Evolutionary conservation across 2,113 vertebrate genomes (phyloP).

Genomic region (Sphaerodactylus townsendi): DNA sequence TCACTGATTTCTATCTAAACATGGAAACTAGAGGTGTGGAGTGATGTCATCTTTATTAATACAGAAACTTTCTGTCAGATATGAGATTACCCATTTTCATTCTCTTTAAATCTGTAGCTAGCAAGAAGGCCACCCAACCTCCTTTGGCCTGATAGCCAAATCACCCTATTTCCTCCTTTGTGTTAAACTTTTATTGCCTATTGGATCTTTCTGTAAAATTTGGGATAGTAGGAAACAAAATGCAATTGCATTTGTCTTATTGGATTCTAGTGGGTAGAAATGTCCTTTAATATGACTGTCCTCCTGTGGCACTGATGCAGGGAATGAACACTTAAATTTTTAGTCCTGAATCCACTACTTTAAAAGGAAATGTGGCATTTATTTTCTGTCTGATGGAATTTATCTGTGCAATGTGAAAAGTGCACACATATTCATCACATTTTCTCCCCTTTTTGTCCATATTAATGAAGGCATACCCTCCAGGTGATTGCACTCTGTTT

Average conservation of each 20-base stretch:
- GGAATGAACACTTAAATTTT: slow-evolving; percentile 21
- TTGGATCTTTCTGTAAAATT: slow-evolving; percentile 14
- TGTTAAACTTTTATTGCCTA: slow-evolving; percentile 4
- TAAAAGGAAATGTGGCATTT: slow-evolving; percentile 37
- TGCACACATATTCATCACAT: slow-evolving; percentile 49
- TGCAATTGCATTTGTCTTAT: slow-evolving; percentile 36
- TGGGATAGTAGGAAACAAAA: slow-evolving; percentile 24
- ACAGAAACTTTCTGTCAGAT: neutral
- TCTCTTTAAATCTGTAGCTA: neutral
- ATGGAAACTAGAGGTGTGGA: neutral
- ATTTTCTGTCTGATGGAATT: slow-evolving; percentile 52
- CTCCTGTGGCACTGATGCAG: slow-evolving; percentile 19
- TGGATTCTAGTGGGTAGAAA: slow-evolving; percentile 15
- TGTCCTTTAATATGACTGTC: slow-evolving; percentile 29
- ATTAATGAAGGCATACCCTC: slow-evolving; percentile 40
- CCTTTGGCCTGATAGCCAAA: neutral
- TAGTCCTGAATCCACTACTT: slow-evolving; percentile 15
- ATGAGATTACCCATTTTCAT: neutral
- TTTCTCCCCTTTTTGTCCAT: slow-evolving; percentile 35
- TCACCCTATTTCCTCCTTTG: neutral
- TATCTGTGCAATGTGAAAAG: slow-evolving; percentile 53
- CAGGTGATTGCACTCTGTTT: slow-evolving; percentile 43
- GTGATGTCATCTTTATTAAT: neutral
- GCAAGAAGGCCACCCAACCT: neutral
- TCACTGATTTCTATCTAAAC: too few relatives aligned